phyloP scores from a whole-genome alignment of 1,140 invertebrate species.

The Manduca sexta region DNA sequence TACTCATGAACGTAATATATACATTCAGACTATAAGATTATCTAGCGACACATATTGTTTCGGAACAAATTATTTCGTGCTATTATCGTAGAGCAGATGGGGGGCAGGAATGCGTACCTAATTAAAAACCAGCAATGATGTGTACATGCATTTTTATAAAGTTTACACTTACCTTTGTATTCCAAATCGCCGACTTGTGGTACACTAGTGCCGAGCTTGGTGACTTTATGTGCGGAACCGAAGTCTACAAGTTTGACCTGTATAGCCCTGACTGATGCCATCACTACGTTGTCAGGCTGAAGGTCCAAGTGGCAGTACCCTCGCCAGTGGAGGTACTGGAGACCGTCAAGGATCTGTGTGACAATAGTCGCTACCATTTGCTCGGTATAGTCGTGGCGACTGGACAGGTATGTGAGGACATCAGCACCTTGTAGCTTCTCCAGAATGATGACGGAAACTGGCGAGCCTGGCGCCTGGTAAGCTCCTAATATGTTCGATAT shows the following conservation, averaged over 20 bases:
- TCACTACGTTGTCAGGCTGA: conserved; percentile 97
- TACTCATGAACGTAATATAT: no score
- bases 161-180: conserved; percentile 76
- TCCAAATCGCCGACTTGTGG: conserved; percentile 80
- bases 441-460: conserved; percentile 83
- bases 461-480: conserved; percentile 78
- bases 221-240: conserved; percentile 86
- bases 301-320: conserved; percentile 94
- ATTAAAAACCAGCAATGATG: no score
- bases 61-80: no score
- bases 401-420: conserved; percentile 89
- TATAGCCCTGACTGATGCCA: conserved; percentile 88
- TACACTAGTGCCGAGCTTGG: conserved; percentile 84
- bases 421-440: conserved; percentile 95
- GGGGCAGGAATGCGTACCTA: no score
- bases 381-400: conserved; percentile 91
- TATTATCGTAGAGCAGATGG: no score
- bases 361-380: conserved; percentile 91
- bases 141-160: neutral
- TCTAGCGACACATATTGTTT: no score
- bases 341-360: conserved; percentile 87
- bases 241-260: conserved; percentile 96
- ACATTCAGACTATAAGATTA: no score
- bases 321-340: conserved; percentile 95
- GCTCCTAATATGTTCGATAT: conserved; percentile 84